A percentile compares a stretch with the other conserved stretches of the same genome.
Evolutionary conservation across 2,113 vertebrate species (phyloP).

Genomic region (Microtus pennsylvanicus): DNA sequence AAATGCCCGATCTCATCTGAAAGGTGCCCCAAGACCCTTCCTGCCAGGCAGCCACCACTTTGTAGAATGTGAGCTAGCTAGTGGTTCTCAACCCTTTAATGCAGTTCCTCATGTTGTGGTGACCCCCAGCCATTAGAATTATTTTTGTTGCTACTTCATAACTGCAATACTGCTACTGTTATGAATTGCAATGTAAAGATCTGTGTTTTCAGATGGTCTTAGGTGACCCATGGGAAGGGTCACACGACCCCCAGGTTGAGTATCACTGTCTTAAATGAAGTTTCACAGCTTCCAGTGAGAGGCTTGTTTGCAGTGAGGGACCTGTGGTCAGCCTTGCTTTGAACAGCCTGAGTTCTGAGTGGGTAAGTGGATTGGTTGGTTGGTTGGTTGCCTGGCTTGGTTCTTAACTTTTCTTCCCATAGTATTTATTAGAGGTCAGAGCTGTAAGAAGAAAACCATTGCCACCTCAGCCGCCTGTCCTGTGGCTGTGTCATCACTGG

Average conservation of each 20-base stretch:
- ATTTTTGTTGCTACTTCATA: background rate
- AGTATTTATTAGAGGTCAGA: slow-evolving; percentile 63
- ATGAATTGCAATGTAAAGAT: background rate
- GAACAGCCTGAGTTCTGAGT: slow-evolving; percentile 36
- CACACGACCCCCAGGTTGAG: background rate
- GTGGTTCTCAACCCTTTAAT: background rate
- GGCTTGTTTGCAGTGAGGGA: slow-evolving; percentile 23
- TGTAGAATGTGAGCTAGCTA: slow-evolving; percentile 60
- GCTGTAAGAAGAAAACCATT: slow-evolving; percentile 72
- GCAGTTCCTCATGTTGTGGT: background rate
- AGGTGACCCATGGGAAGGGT: background rate
- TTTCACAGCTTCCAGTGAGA: slow-evolving; percentile 71
- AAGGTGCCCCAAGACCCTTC: slow-evolving; percentile 34
- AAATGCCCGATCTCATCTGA: background rate
- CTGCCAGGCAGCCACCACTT: slow-evolving; percentile 45
- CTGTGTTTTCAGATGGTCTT: background rate
- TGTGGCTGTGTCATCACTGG: slow-evolving; percentile 76
- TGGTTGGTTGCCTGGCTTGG: background rate
- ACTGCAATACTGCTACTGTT: background rate
- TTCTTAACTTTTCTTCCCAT: slow-evolving; percentile 70
- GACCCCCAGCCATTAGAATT: background rate
- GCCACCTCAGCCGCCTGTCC: slow-evolving; percentile 75
- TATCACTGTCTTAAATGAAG: slow-evolving; percentile 60
- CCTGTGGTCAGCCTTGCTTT: slow-evolving; percentile 69
- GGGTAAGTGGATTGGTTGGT: background rate